Base-by-base conservation (phyloP, 2,888 invertebrate genomes). In the Plagodis pulveraria region DNA sequence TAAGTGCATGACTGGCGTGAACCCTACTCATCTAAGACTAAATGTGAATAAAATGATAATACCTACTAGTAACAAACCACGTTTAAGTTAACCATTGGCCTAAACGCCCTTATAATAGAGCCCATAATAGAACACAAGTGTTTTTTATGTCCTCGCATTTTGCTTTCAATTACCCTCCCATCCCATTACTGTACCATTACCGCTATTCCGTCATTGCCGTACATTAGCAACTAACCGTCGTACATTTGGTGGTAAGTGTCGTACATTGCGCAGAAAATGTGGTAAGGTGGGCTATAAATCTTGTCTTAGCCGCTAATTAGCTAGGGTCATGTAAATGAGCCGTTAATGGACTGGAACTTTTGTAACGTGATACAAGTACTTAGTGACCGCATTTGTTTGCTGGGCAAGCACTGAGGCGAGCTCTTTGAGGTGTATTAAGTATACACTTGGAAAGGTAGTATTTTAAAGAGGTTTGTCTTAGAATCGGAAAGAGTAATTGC, bases 261-360 rank as follows among this genome's bases (percentile, higher is more conserved):
- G 22, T 22, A 22, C 22, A 22, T 22, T 22, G 22, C 2, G 22
- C 22, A 22, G 22, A 22, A 22, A 22, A 22, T 22, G 22, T 22
- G 22, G 22, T 22, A 12, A 6, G 38, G 9, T 38, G 38, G 38
- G 46, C 36, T 22, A 46, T 50, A 50, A 50, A 42, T 33, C 32
- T 48, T 38, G 6, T 44, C 47, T 51, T 36, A 8, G 38, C 46
- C 47, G 6, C 51, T 34, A 58, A 58, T 58, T 58, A 58, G 48
- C 33, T 50, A 56, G 56, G 44, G 12, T 48, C 50, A 58, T 56
- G 55, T 54, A 59, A 65, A 67, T 62, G 69, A 61, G 57, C 43
- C 58, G 51, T 44, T 69, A 69, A 69, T 67, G 65, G 65, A 60
- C 50, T 55, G 46, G 50, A 59, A 43, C 36, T 44, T 54, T 51